A percentile compares a stretch with the other conserved stretches of the same genome.
phyloP scores from a whole-genome alignment of 2,113 vertebrate genomes.

The Cynoglossus semilaevis region DNA sequence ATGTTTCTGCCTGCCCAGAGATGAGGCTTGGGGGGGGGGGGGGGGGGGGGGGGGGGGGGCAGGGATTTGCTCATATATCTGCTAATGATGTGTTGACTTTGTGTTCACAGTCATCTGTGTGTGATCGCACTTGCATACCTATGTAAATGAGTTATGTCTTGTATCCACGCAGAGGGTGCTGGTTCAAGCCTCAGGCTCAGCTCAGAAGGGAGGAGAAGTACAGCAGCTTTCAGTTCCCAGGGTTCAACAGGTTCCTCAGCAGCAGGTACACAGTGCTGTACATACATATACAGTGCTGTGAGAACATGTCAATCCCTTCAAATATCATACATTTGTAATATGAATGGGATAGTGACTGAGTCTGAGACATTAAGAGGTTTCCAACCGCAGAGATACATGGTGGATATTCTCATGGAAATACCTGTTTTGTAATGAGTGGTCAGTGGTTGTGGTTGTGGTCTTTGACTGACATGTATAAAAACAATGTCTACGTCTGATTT shows the following conservation, averaged over 20 bases:
- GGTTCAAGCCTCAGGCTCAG: constrained; percentile 87
- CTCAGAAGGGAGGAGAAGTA: constrained; percentile 88
- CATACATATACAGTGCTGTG: constrained; percentile 62
- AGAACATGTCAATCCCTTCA: constrained; percentile 35
- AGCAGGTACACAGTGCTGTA: constrained; percentile 86
- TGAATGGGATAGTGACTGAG: constrained; percentile 9
- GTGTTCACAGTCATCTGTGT: constrained; percentile 37
- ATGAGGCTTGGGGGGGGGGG: background rate
- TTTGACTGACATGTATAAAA: background rate
- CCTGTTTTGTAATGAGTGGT: background rate
- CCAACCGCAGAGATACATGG: constrained; percentile 6
- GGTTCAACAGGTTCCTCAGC: constrained; percentile 88
- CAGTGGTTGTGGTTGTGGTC: background rate
- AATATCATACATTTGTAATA: background rate
- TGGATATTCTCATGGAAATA: too few relatives aligned
- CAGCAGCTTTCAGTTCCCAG: constrained; percentile 88
- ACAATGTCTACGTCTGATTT: background rate
- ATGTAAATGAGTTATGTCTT: constrained; percentile 67
- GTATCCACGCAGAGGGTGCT: constrained; percentile 87
- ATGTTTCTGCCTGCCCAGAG: constrained; percentile 1
- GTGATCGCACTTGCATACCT: constrained; percentile 43
- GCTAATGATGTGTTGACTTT: constrained; percentile 21
- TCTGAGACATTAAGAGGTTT: background rate
- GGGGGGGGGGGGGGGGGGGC: background rate
- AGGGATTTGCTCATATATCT: constrained; percentile 9